Evolutionary conservation across 2,113 vertebrate species (phyloP).

Genomic region (Plectropomus leopardus): DNA sequence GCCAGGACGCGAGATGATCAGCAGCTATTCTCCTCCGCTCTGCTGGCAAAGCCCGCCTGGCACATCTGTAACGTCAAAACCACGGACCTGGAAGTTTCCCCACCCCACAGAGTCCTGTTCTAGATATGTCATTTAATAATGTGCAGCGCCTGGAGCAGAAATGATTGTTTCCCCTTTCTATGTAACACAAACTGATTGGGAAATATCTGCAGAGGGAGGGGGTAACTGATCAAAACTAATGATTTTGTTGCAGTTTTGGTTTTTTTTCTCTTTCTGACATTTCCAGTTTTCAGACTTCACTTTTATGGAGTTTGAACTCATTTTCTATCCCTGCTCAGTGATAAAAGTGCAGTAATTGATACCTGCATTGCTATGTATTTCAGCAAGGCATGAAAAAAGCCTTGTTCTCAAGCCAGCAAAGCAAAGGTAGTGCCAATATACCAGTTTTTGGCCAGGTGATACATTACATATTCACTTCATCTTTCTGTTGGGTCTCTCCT

Average conservation of each 20-base stretch:
- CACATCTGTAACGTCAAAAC: slow-evolving; percentile 64
- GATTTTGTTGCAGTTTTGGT: slow-evolving; percentile 3
- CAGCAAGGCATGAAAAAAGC: neutral
- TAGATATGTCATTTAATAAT: slow-evolving; percentile 74
- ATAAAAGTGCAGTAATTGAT: slow-evolving; percentile 10
- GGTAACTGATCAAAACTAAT: slow-evolving; percentile 22
- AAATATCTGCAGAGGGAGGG: neutral
- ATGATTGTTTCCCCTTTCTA: slow-evolving; percentile 10
- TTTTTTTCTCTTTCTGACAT: neutral
- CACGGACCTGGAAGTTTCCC: slow-evolving; percentile 56
- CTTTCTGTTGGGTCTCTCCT: neutral
- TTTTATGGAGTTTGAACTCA: slow-evolving; percentile 8
- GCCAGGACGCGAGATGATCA: slow-evolving; percentile 75
- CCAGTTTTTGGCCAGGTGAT: neutral
- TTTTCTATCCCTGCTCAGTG: neutral
- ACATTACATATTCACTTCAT: neutral
- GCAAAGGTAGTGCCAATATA: neutral
- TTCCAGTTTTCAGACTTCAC: neutral
- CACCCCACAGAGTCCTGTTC: slow-evolving; percentile 70
- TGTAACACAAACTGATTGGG: slow-evolving; percentile 13
- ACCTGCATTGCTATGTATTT: neutral
- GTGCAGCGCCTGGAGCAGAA: slow-evolving; percentile 30
- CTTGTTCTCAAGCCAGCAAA: slow-evolving; percentile 5
- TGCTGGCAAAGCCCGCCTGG: slow-evolving; percentile 54
- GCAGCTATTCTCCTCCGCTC: slow-evolving; percentile 67